These are phyloP conservation scores for Palaemon carinicauda DNA, from an alignment of 1,140 invertebrate species.

Conservation along the genomic window DNA sequence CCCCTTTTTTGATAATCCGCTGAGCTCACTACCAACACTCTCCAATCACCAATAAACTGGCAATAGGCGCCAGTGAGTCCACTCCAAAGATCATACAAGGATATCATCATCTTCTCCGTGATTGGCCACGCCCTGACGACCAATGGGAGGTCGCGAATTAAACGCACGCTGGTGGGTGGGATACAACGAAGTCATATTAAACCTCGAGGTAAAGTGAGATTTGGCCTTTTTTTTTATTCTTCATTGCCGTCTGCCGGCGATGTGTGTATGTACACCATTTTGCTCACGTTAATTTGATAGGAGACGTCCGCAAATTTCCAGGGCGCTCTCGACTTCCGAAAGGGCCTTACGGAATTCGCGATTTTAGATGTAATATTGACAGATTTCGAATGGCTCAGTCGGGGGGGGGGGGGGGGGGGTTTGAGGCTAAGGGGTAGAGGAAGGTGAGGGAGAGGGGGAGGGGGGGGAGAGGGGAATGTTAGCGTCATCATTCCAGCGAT, in stretches of 20 bases:
- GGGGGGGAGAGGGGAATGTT: neutral
- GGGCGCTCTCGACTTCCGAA: neutral
- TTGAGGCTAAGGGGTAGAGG: neutral
- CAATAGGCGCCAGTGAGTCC: slow-evolving; percentile 7
- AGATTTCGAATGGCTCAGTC: neutral
- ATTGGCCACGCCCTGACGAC: slow-evolving; percentile 14
- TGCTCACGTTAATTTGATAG: slow-evolving; percentile 10
- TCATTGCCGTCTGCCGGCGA: neutral
- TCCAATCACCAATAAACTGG: slow-evolving; percentile 23
- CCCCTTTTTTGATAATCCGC: neutral
- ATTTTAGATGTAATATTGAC: slow-evolving; percentile 20
- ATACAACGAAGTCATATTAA: slow-evolving; percentile 20
- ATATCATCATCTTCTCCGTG: slow-evolving; percentile 36
- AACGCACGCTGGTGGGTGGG: neutral
- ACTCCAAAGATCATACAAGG: slow-evolving; percentile 36
- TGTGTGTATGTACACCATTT: neutral
- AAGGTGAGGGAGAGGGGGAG: neutral
- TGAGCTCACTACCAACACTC: slow-evolving; percentile 32
- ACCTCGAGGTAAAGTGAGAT: neutral
- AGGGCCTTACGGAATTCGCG: neutral
- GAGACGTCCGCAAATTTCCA: neutral
- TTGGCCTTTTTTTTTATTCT: no score
- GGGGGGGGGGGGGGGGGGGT: neutral
- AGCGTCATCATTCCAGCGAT: no score
- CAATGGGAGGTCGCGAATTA: slow-evolving; percentile 9